phyloP scores from a whole-genome alignment of 1,140 invertebrate genomes.

The Hirudo medicinalis region DNA sequence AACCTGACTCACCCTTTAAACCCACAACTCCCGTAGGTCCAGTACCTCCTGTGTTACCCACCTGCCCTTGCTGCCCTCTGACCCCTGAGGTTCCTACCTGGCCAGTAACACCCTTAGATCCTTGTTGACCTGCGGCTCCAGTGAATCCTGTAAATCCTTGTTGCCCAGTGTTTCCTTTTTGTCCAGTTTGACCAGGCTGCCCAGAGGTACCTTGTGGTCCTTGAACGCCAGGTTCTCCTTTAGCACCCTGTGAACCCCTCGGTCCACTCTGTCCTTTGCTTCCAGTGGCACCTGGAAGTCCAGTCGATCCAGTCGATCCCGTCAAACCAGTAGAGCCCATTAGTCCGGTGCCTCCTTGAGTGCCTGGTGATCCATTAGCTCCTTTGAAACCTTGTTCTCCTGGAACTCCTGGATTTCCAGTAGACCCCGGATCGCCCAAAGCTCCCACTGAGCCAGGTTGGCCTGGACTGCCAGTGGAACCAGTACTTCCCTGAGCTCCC shows the following conservation, averaged over 20 bases:
- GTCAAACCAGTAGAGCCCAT: background rate
- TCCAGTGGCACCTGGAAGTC: slow-evolving; percentile 5
- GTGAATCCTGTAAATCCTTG: slow-evolving; percentile 10
- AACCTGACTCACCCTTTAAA: background rate
- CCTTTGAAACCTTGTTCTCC: slow-evolving; percentile 2
- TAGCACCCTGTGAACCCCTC: slow-evolving; percentile 14
- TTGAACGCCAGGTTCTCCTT: slow-evolving; percentile 12
- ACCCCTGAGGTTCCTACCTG: background rate
- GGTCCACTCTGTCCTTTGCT: slow-evolving; percentile 15
- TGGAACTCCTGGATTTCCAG: background rate
- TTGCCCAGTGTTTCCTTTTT: background rate
- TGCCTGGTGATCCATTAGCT: background rate
- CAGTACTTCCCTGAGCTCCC: background rate
- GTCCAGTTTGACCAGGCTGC: slow-evolving; percentile 16
- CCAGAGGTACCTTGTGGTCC: background rate
- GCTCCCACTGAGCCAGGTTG: background rate
- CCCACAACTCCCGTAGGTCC: background rate
- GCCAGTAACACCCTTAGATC: background rate
- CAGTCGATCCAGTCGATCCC: slow-evolving; percentile 3
- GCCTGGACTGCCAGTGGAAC: background rate
- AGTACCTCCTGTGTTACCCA: background rate
- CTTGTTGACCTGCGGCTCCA: slow-evolving; percentile 14
- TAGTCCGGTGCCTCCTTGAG: background rate
- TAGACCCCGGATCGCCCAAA: background rate
- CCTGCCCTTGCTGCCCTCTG: background rate